A percentile compares a stretch with the other conserved stretches of the same genome.
Evolutionary conservation across 2,797 vertebrate genomes (phyloP).

Genomic region (Leuciscus waleckii): DNA sequence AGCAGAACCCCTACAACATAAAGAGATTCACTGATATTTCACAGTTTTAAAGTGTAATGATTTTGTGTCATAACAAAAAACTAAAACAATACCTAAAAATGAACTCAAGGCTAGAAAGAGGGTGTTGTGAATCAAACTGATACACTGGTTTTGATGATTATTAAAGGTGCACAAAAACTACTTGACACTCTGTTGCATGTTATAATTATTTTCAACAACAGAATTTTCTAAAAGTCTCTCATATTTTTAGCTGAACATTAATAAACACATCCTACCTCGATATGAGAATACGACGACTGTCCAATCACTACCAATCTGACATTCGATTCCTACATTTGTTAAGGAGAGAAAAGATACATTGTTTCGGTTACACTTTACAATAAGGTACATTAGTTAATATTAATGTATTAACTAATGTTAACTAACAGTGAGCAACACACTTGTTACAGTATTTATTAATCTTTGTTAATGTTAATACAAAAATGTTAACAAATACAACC

Average conservation of each 20-base stretch:
- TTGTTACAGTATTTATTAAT: too few species aligned
- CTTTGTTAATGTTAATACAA: too few species aligned
- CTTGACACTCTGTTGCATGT: background rate
- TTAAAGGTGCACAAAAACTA: background rate
- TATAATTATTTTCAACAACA: background rate
- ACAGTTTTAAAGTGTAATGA: background rate
- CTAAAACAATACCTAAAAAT: background rate
- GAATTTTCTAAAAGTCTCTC: background rate
- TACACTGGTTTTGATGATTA: too few species aligned
- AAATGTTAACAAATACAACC: too few species aligned
- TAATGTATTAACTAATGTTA: too few species aligned
- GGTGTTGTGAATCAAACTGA: background rate
- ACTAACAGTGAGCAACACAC: too few species aligned
- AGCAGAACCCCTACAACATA: slow-evolving; percentile 85
- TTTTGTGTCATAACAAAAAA: background rate
- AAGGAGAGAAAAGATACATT: slow-evolving; percentile 9
- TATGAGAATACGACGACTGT: slow-evolving; percentile 87
- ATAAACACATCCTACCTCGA: slow-evolving; percentile 80
- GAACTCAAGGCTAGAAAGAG: background rate
- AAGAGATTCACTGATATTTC: slow-evolving; percentile 18
- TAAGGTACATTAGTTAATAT: too few species aligned
- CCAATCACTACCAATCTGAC: slow-evolving; percentile 91
- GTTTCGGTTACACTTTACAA: too few species aligned
- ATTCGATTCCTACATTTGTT: slow-evolving; percentile 80
- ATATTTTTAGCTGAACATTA: background rate